Evolutionary conservation across 1,140 invertebrate species (phyloP).

Genomic region (Cydia splendana): DNA sequence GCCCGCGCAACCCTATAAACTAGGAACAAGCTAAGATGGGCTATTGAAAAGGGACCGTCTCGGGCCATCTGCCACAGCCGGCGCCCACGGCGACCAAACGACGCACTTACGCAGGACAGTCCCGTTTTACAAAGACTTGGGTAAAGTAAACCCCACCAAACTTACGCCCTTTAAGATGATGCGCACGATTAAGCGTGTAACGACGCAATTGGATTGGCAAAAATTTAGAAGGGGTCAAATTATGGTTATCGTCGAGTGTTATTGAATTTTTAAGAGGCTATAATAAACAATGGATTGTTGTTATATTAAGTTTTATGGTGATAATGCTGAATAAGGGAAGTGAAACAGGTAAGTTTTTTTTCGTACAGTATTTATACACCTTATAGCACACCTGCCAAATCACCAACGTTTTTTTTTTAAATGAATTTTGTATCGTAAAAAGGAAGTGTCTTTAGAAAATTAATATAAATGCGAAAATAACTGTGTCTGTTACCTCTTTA

Average conservation of each 20-base stretch:
- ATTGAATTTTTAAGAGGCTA: constrained; percentile 18
- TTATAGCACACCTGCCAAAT: too few species aligned
- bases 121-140: constrained; percentile 1
- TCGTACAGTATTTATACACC: too few species aligned
- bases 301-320: background rate
- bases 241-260: background rate
- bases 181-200: constrained; percentile 10
- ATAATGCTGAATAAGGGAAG: background rate
- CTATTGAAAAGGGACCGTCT: constrained; percentile 64
- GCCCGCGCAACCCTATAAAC: constrained; percentile 12
- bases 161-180: background rate
- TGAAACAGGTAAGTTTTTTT: background rate
- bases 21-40: constrained; percentile 47
- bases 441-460: too few species aligned
- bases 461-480: too few species aligned
- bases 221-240: constrained; percentile 14
- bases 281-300: constrained; percentile 3
- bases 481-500: too few species aligned
- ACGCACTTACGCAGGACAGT: constrained; percentile 37
- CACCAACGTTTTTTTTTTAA: too few species aligned
- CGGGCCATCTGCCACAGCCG: constrained; percentile 66
- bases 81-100: constrained; percentile 44
- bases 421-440: too few species aligned
- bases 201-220: constrained; percentile 15
- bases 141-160: background rate